Evolutionary conservation across 2,113 vertebrate genomes (phyloP), one percentile per base, ranked within the genome.

Genomic region (Ictidomys tridecemlineatus): DNA sequence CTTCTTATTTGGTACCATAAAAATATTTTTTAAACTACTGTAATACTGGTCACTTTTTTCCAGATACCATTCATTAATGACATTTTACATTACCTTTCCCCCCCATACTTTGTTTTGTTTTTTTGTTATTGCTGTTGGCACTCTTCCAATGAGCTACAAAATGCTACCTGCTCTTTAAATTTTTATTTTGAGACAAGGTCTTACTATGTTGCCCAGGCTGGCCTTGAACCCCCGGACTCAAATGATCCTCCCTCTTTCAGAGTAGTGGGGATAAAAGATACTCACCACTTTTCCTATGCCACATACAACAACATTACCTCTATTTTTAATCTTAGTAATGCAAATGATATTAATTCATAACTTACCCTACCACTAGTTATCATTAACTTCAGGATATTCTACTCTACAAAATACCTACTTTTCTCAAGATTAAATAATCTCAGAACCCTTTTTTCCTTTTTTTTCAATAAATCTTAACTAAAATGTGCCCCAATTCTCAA

Each of bases 311-410:
- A 70, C 16, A 67, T 9, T 53, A 90, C 4, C 70, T 78, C 45
- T 94, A 79, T 63, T 89, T 92, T 95, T 89, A 86, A 89, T 89
- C 88, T 79, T 69, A 94, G 26, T 85, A 73, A 93, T 37, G 86
- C 10, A 63, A 91, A 80, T 51, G 4, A 65, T 82, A 94, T 69
- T 82, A 97, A 76, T 17, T 58, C 30, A 74, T 56, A 70, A 91
- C 14, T 76, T 76, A 48, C 63, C 34, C 10, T 84, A 93, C 65
- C 51, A 85, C 13, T 85, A 56, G n/a, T 22, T 76, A 95, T 58
- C 61, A 17, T 30, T 85, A 96, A 85, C 53, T 92, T 65, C 17
- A 85, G 51, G 22, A 76, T 42, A 85, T 91, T 96, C 58, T 80
- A 58, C 20, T 12, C 74, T 93, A 87, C 63, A 86, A 63, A 96